phyloP scores from a whole-genome alignment of 2,888 invertebrate species.

The Lucinisca nassula region DNA sequence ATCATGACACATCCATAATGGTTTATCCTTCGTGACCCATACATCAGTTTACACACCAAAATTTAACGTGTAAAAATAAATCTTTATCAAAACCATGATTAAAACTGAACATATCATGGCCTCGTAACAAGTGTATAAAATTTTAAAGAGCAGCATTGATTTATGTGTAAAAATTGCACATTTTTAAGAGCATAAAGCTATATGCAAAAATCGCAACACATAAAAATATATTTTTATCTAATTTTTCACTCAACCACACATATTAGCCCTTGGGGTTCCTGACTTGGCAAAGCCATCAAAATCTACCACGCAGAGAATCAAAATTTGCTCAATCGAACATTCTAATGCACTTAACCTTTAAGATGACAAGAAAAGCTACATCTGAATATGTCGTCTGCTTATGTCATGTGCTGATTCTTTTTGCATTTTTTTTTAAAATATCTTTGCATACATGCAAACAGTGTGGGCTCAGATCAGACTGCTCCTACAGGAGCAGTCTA shows the following conservation, averaged over 20 bases:
- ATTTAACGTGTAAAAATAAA: constrained; percentile 73
- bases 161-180: constrained; percentile 29
- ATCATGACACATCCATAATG: background rate
- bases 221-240: constrained; percentile 7
- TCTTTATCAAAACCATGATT: constrained; percentile 72
- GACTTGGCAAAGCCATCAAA: background rate
- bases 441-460: too few species aligned
- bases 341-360: background rate
- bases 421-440: too few species aligned
- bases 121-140: constrained; percentile 64
- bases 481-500: too few species aligned
- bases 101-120: constrained; percentile 69
- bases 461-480: too few species aligned
- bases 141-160: constrained; percentile 44
- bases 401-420: too few species aligned
- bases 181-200: constrained; percentile 2
- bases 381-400: too few species aligned
- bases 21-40: background rate
- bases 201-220: background rate
- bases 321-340: background rate
- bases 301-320: too few species aligned
- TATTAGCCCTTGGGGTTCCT: background rate
- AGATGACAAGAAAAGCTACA: too few species aligned
- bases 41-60: constrained; percentile 42
- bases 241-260: background rate